Percentiles rank a stretch among this genome's conserved stretches.
phyloP scores from a whole-genome alignment of 2,113 vertebrate species.

The Aix galericulata region DNA sequence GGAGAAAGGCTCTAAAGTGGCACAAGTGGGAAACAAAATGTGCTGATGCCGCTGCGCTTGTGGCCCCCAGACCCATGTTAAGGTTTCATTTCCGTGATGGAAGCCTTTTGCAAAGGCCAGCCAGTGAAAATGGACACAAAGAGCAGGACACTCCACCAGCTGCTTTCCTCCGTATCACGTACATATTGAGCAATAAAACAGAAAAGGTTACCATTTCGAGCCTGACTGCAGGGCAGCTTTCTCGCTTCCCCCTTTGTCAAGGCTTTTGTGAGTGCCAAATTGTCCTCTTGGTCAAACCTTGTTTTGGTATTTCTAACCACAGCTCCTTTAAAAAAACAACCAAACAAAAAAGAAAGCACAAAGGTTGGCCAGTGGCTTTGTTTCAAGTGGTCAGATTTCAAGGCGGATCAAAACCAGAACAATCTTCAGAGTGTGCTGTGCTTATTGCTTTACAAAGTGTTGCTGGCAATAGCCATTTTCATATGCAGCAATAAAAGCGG shows the following conservation, averaged over 20 bases:
- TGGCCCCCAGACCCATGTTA: background rate
- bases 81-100: background rate
- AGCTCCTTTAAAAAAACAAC: background rate
- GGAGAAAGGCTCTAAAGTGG: constrained; percentile 58
- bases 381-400: background rate
- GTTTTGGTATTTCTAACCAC: background rate
- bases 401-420: background rate
- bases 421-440: background rate
- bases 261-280: background rate
- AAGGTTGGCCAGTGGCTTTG: background rate
- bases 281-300: background rate
- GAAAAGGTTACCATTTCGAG: accelerated
- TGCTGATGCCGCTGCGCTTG: constrained; percentile 35
- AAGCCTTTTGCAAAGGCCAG: constrained; percentile 29
- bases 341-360: background rate
- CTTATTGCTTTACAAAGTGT: background rate
- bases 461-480: background rate
- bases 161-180: constrained; percentile 5
- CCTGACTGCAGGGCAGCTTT: background rate
- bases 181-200: background rate
- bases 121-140: background rate
- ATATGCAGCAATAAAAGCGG: background rate
- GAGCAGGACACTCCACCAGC: background rate
- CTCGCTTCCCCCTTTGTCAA: background rate
- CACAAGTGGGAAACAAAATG: constrained; percentile 5